Conservation (phyloP, 2,888 invertebrate species). For the Cordilura impudica region DNA sequence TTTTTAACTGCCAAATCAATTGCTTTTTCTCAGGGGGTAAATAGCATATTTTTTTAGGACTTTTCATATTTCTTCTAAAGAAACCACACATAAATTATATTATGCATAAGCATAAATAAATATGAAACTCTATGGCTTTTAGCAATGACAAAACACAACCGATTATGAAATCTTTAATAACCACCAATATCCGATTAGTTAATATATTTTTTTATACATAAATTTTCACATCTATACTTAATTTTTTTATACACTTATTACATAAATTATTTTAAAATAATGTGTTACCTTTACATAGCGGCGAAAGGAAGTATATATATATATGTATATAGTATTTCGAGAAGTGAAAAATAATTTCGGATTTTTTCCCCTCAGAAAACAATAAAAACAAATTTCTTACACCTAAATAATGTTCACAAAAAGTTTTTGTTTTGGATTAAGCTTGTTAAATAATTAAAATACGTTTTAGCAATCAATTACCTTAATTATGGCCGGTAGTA, state of each 20-base stretch:
- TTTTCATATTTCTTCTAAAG: too few species aligned
- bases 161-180: background rate
- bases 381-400: conserved; percentile 26
- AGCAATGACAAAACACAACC: too few species aligned
- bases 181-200: background rate
- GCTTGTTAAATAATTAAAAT: conserved; percentile 51
- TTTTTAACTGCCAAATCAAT: too few species aligned
- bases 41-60: too few species aligned
- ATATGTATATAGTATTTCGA: conserved; percentile 34
- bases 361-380: conserved; percentile 40
- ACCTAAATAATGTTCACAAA: conserved; percentile 47
- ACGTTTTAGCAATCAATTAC: conserved; percentile 57
- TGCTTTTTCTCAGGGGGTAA: too few species aligned
- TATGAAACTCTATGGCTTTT: too few species aligned
- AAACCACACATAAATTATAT: too few species aligned
- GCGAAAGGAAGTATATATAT: conserved; percentile 34
- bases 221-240: background rate
- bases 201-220: background rate
- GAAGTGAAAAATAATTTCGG: conserved; percentile 9
- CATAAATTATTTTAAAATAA: conserved; percentile 39
- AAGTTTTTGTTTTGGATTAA: conserved; percentile 40
- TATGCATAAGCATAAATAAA: too few species aligned
- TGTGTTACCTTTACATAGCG: conserved; percentile 64
- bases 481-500: conserved; percentile 47
- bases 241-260: background rate